Evolutionary conservation across 2,888 invertebrate genomes (phyloP), one percentile per base, ranked within the genome.

Genomic region (Ecdyonurus torrentis): DNA sequence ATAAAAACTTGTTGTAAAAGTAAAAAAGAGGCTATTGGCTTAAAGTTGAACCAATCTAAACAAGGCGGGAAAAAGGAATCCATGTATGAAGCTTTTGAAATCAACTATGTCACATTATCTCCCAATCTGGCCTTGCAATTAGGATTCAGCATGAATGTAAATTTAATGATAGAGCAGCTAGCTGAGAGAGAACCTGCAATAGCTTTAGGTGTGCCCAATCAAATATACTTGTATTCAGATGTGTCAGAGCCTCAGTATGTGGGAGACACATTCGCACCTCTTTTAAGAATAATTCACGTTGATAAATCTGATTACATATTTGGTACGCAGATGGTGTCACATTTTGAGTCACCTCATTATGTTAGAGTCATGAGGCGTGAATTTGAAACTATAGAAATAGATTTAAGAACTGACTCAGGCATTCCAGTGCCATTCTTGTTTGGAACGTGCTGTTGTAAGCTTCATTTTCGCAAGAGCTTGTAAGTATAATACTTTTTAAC

Each of bases 221-320:
- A 64, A 55, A 53, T 70, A 50, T 67, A 64, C 63, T 59, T 70
- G 25, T 67, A 69, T 65, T 64, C 66, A 20, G 68, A 71, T 61
- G 61, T 71, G 15, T 66, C 68, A 1, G 67, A 68, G 60, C 69
- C 69, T 1, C 67, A 68, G 25, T 63, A 65, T 1, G 66, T 69
- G 0, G 70, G 72, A 10, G 69, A 70, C 61, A 64, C 64, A 2
- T 25, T 67, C 25, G 66, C 69, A 18, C 65, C 67, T 2, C 64
- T 72, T 15, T 23, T 70, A n/a, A 63, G 70, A 20, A 67, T 70
- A 19, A 68, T 70, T 1, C 65, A 65, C 23, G 60, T 69, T 0
- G 66, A 67, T 7, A 64, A 63, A 7, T 53, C 61, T 10, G 63
- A 63, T 59, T 67, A 67, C 58, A 53, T 50, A 15, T 67, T 66